Percentiles rank a stretch among this genome's conserved stretches.
These are phyloP conservation scores for Eleutherodactylus coqui DNA, from an alignment of 2,797 vertebrate species.

Conservation along the genomic window DNA sequence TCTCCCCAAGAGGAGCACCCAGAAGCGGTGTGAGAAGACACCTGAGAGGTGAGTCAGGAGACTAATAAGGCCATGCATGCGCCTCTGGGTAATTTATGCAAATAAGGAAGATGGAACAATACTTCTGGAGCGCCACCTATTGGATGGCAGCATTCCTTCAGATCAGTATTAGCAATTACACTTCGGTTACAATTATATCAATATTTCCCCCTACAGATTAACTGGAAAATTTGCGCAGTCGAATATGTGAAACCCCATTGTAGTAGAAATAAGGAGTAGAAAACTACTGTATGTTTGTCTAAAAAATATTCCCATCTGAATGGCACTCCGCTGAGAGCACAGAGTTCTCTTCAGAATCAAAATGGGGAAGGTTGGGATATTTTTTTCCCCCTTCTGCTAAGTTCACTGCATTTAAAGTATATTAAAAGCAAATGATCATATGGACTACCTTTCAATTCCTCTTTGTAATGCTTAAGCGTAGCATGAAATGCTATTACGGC, in stretches of 20 bases:
- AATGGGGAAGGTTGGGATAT: slow-evolving; percentile 22
- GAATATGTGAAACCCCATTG: background rate
- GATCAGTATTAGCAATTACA: background rate
- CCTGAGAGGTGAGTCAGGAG: no score
- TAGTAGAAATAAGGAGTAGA: background rate
- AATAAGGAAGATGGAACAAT: no score
- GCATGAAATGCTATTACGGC: slow-evolving; percentile 56
- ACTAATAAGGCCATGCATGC: no score
- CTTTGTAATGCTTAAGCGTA: slow-evolving; percentile 57
- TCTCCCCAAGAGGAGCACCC: no score
- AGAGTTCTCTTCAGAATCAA: slow-evolving; percentile 13
- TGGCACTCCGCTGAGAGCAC: background rate
- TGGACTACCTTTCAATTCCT: slow-evolving; percentile 54
- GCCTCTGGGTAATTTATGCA: no score
- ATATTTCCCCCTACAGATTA: background rate
- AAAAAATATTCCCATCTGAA: background rate
- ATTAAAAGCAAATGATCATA: slow-evolving; percentile 60
- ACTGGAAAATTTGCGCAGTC: background rate
- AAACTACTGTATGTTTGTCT: slow-evolving; percentile 10
- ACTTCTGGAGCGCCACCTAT: no score
- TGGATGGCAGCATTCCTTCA: no score
- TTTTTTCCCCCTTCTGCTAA: slow-evolving; percentile 39
- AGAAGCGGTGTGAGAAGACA: no score
- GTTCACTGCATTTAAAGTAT: slow-evolving; percentile 57
- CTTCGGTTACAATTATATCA: background rate